Evolutionary conservation across 1,140 invertebrate genomes (phyloP).

Genomic region (Trichonephila clavata): DNA sequence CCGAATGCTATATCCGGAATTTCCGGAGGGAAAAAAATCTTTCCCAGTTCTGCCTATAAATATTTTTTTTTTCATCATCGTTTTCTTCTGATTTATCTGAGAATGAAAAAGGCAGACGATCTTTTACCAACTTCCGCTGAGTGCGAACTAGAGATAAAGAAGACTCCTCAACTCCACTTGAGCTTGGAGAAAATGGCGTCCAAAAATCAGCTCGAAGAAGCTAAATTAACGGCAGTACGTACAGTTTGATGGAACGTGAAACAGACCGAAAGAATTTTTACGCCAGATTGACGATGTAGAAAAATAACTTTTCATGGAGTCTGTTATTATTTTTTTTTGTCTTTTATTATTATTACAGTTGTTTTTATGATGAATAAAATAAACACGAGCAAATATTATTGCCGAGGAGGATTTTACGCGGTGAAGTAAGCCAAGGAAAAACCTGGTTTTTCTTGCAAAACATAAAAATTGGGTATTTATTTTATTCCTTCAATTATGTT

Average conservation of each 20-base stretch:
- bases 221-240: constrained; percentile 44
- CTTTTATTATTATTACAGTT: constrained; percentile 14
- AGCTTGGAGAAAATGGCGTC: constrained; percentile 61
- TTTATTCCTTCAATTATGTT: background rate
- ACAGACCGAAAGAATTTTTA: constrained; percentile 51
- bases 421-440: background rate
- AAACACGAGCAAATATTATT: constrained; percentile 5
- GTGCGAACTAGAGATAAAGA: constrained; percentile 66
- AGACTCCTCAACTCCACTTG: constrained; percentile 67
- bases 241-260: constrained; percentile 59
- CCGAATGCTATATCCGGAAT: constrained; percentile 56
- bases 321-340: constrained; percentile 42
- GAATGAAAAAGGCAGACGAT: constrained; percentile 65
- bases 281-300: constrained; percentile 54
- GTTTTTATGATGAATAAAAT: constrained; percentile 57
- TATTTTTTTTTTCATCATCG: constrained; percentile 28
- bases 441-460: background rate
- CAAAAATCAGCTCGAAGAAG: constrained; percentile 35
- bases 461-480: background rate
- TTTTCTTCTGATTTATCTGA: constrained; percentile 58
- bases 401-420: background rate
- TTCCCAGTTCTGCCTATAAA: constrained; percentile 55
- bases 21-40: constrained; percentile 53
- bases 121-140: constrained; percentile 67
- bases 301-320: constrained; percentile 58